Evolutionary conservation across 2,113 vertebrate genomes (phyloP).

Genomic region (Channa maculata): DNA sequence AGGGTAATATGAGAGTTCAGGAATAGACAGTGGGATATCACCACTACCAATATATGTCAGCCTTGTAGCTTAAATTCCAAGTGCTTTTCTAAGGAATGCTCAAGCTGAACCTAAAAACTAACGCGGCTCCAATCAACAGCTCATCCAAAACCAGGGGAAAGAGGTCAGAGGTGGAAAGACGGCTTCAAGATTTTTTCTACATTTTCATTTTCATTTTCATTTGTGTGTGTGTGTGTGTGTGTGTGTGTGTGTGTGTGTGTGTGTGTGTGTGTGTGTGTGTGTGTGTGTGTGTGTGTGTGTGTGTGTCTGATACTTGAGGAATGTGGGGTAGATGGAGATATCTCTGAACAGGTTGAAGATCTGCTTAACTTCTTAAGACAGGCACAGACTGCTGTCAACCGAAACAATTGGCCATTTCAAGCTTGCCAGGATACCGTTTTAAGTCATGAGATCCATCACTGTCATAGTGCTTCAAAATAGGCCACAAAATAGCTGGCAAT

Average conservation of each 20-base stretch:
- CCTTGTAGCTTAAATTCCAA: background rate
- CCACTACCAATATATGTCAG: slow-evolving; percentile 3
- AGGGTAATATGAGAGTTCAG: slow-evolving; percentile 25
- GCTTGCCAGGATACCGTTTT: background rate
- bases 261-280: background rate
- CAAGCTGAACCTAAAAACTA: slow-evolving; percentile 19
- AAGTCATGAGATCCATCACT: slow-evolving; percentile 1
- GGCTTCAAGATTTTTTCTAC: slow-evolving; percentile 40
- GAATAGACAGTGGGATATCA: slow-evolving; percentile 1
- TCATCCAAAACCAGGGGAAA: slow-evolving; percentile 32
- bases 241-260: slow-evolving; percentile 8
- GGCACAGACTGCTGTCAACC: slow-evolving; percentile 8
- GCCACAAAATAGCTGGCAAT: background rate
- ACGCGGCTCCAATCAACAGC: slow-evolving; percentile 10
- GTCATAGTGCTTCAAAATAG: background rate
- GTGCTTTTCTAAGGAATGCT: slow-evolving; percentile 1
- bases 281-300: slow-evolving; percentile 8
- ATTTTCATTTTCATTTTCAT: too few species aligned
- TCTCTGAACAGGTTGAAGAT: slow-evolving; percentile 42
- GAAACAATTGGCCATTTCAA: slow-evolving; percentile 15
- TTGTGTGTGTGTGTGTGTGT: background rate
- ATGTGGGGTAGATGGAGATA: slow-evolving; percentile 55
- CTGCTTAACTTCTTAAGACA: slow-evolving; percentile 36
- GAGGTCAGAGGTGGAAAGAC: slow-evolving; percentile 68
- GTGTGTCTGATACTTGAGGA: slow-evolving; percentile 34